phyloP scores from a whole-genome alignment of 1,140 invertebrate species.

The Macrobrachium nipponense region DNA sequence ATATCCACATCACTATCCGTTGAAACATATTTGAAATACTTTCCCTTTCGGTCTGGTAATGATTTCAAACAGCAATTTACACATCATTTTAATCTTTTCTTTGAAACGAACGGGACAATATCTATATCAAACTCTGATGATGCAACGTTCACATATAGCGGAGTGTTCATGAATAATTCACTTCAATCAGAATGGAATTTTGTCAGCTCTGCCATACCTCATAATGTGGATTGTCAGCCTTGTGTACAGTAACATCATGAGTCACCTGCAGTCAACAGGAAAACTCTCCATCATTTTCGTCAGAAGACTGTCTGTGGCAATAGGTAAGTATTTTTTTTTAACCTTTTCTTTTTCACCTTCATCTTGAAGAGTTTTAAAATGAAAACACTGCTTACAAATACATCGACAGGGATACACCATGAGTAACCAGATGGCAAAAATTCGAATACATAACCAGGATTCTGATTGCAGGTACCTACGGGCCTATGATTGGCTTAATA shows the following conservation, averaged over 20 bases:
- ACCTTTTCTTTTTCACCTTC: background rate
- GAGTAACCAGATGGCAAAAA: background rate
- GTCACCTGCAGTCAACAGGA: background rate
- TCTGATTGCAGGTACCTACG: background rate
- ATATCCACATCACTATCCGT: too few species aligned
- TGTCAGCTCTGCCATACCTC: constrained; percentile 73
- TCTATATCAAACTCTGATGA: too few species aligned
- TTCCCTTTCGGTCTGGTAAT: too few species aligned
- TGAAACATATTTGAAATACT: too few species aligned
- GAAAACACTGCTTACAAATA: background rate
- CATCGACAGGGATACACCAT: too few species aligned
- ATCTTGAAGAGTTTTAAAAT: background rate
- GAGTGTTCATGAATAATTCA: background rate
- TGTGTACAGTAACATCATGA: background rate
- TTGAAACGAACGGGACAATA: too few species aligned
- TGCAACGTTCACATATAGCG: too few species aligned
- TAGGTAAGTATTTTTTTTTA: background rate
- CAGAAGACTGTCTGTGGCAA: background rate
- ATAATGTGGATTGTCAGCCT: constrained; percentile 62
- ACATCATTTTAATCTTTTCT: too few species aligned
- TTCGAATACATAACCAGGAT: background rate
- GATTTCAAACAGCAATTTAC: too few species aligned
- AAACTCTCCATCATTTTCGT: background rate
- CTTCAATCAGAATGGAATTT: constrained; percentile 70
- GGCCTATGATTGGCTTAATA: background rate